Evolutionary conservation across 2,888 invertebrate species (phyloP), one percentile per base, ranked within the genome.

Genomic region (Andrena bicolor): DNA sequence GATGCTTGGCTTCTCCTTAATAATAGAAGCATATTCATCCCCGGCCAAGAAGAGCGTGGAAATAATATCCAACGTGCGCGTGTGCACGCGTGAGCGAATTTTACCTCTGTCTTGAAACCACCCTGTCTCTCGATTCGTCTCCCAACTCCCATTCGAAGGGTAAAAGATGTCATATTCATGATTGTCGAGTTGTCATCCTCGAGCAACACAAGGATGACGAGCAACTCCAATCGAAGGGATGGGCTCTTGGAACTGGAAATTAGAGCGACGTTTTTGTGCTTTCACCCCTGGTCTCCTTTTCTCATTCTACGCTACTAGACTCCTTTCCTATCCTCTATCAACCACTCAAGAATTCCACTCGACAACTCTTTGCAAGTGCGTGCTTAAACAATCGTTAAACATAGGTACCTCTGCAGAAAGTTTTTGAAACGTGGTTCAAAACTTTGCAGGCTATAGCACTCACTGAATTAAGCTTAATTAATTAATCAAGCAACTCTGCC

Each of bases 141-240:
- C 65, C 13, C 56, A 68, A 85, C 80, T 35, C 86, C 86, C 85
- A 82, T 83, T 86, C 76, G 63, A 84, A 85, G 83, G 80, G 82
- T 75, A 88, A 35, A 35, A 85, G 82, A 90, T 77, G 88, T 87
- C 86, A 88, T 88, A 89, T 90, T 90, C 89, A 85, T 84, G 84
- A 86, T 89, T 85, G 90, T 91, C 86, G 87, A 88, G 88, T 90
- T 89, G 90, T 90, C 91, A 91, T 90, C 89, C 85, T 87, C 83
- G 89, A 85, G 85, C 87, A 83, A 88, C 82, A 75, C 74, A 77
- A 83, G 56, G 23, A 84, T 78, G 87, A 89, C 85, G 86, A 81
- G 82, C 82, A 89, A 83, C 10, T 81, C 76, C 81, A 71, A 74
- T 80, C 77, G 73, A 69, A 82, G 78, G 85, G 86, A 82, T 84